Base-by-base conservation (phyloP, 2,797 vertebrate genomes). In the Bradypodion pumilum region DNA sequence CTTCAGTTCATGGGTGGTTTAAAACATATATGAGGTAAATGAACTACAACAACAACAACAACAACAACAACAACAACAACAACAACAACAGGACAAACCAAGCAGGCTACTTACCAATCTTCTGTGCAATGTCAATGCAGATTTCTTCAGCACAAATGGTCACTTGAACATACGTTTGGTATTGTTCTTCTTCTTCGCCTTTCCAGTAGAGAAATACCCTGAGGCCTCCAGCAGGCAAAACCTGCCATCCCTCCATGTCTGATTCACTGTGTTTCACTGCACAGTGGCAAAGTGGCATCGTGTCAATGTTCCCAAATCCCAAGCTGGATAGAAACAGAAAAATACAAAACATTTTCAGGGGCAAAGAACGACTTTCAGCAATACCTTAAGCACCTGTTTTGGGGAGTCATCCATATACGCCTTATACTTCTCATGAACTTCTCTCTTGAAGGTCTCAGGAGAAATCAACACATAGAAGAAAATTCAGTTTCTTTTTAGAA, bases 201-300 rank as follows among this genome's bases (percentile, higher is more conserved):
- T 94, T 95, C 97, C 97, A 98, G 91, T 98, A 97, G 16, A 99
- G 95, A 46, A 95, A 92, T 1, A 99, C 94, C 72, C 95, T 96
- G 80, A 98, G 83, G 0, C 96, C 96, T 10, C 75, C 1, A 16
- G 89, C 80, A 10, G 84, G 90, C 16, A 93, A 89, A 21, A 92
- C 90, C 19, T 94, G 94, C 25, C 78, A 79, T 40, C 75, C 85
- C 0, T 89, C 91, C 16, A 88, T 75, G 32, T 84, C 75, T 0
- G 82, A 52, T 60, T 83, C 90, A 1, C 90, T 92, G 85, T 85
- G 87, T 87, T 86, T 90, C 74, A 83, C 93, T 32, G 90, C 90
- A 84, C 93, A 89, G 21, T 89, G 87, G 66, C 91, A 94, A 89
- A 91, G 89, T 40, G 93, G 91, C 97, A 98, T 97, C 68, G 42